Base-by-base conservation (phyloP, 2,888 invertebrate genomes). In the Tuberolachnus salignus region DNA sequence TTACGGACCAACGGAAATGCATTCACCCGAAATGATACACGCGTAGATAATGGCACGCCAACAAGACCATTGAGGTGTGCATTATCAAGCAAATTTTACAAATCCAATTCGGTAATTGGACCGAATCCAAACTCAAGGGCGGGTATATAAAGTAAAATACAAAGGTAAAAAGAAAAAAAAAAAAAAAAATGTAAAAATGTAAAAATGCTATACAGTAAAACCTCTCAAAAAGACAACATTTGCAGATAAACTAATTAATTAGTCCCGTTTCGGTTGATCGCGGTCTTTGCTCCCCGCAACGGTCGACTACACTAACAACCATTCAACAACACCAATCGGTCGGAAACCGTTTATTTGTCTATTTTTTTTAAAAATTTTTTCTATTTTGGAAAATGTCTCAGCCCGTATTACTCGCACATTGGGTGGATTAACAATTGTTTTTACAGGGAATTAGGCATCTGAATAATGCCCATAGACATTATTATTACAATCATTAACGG, bases 91-190 rank as follows among this genome's bases (percentile, higher is more conserved):
- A 59, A 59, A 78, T 78, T 59, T 34, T 59, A 49, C 59, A 59
- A 59, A 78, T 21, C 21, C 67, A 42, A 69, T 69, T 57, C 75
- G 23, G 46, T 53, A 59, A 69, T 78, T 78, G 78, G 78, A 57
- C 51, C 34, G 34, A 44, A 57, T 59, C 78, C 78, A 78, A 69
- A 51, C 19, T 53, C 13, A 23, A 23, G 11, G 26, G 42, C 10
- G 16, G 21, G 51, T 73, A 11, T 19, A 21, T 71, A 34, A 34
- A 34, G 34, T 34, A 34, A 4, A 34, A 9, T 26, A 26, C 1
- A 44, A 9, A 19, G 26, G 6, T 49, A 49, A 63, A 63, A 63
- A 72, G n/a, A 26, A 49, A 49, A 63, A 63, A 51, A 72, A 26
- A 26, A 59, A n/a, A n/a, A n/a, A n/a, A n/a, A n/a, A n/a, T n/a